These are phyloP conservation scores for Pristionchus exspectatus DNA, from an alignment of 2,888 invertebrate species.

Conservation along the genomic window DNA sequence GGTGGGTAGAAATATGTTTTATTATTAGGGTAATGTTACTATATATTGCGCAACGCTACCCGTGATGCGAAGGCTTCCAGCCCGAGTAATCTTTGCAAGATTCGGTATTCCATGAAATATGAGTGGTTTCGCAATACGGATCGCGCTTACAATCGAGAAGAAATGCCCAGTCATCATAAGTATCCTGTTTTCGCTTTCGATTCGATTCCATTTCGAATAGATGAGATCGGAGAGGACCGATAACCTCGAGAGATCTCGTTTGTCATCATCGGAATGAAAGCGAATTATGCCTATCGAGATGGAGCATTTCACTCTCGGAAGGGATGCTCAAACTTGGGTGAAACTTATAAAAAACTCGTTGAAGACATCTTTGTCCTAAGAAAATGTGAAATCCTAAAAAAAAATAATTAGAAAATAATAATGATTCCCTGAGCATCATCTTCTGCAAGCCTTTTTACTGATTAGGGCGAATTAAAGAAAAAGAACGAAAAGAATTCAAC, in stretches of 20 bases:
- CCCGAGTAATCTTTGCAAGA: neutral
- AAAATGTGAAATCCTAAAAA: too few relatives aligned
- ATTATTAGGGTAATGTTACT: too few relatives aligned
- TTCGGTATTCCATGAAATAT: neutral
- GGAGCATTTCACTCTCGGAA: neutral
- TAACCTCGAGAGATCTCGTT: constrained; percentile 48
- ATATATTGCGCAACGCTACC: too few relatives aligned
- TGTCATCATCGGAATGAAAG: constrained; percentile 46
- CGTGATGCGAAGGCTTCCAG: too few relatives aligned
- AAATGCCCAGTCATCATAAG: constrained; percentile 18
- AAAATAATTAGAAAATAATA: too few relatives aligned
- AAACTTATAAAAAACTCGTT: neutral
- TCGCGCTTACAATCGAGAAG: constrained; percentile 30
- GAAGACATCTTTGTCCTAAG: too few relatives aligned
- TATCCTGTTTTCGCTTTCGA: constrained; percentile 47
- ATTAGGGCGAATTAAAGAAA: too few relatives aligned
- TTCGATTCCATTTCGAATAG: constrained; percentile 46
- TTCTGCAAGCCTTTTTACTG: too few relatives aligned
- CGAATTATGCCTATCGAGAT: constrained; percentile 42
- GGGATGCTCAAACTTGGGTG: neutral
- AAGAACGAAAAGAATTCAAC: neutral
- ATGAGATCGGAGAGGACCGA: constrained; percentile 46
- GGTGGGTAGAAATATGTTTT: constrained; percentile 58
- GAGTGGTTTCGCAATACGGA: neutral
- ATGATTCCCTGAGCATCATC: too few relatives aligned